These are phyloP conservation scores for Reticulitermes speratus DNA, from an alignment of 1,140 invertebrate species.

Conservation along the genomic window DNA sequence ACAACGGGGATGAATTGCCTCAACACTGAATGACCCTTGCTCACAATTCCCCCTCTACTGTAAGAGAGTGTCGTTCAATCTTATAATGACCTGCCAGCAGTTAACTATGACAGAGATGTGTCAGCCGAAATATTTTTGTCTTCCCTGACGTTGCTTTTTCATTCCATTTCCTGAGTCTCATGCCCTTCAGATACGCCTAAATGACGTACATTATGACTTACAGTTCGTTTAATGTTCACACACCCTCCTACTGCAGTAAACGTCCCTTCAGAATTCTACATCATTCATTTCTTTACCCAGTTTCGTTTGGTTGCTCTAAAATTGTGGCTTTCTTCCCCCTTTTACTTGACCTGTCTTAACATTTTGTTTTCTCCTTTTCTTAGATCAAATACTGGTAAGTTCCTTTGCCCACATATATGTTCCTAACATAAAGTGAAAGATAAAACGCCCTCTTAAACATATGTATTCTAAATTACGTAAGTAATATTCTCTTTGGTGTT, in stretches of 20 bases:
- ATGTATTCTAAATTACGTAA: neutral
- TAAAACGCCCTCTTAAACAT: neutral
- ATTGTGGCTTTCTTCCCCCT: neutral
- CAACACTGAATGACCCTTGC: no score
- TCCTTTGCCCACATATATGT: neutral
- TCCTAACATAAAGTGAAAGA: neutral
- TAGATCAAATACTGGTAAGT: neutral
- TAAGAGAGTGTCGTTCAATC: no score
- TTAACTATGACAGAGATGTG: no score
- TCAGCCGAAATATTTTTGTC: neutral
- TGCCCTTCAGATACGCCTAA: neutral
- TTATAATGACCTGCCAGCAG: neutral
- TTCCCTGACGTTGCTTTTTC: neutral
- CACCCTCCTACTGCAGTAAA: neutral
- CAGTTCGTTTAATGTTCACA: neutral
- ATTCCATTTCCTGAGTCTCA: neutral
- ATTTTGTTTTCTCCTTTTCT: neutral
- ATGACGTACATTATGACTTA: neutral
- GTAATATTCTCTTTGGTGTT: neutral
- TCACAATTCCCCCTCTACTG: no score
- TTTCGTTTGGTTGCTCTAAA: neutral
- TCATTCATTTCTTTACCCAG: neutral
- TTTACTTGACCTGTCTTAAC: neutral
- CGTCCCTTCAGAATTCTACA: neutral
- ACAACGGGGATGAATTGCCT: no score